Conservation (phyloP, 2,888 invertebrate species). For the Gastrophysa polygoni region DNA sequence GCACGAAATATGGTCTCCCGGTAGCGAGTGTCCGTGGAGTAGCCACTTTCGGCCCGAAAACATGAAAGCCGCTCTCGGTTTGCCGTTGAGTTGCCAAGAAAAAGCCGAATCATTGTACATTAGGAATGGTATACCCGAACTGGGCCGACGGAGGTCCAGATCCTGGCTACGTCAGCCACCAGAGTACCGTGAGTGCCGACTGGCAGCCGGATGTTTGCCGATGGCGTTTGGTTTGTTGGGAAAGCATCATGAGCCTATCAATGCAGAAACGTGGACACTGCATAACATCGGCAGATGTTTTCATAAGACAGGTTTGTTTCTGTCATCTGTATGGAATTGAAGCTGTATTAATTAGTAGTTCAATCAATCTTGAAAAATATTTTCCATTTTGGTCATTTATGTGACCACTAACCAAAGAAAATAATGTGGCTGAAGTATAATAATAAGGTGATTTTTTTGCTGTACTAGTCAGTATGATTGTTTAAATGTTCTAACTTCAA, state of each 20-base stretch:
- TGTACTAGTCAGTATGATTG: too few relatives aligned
- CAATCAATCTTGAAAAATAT: background rate
- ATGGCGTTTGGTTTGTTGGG: background rate
- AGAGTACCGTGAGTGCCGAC: conserved; percentile 5
- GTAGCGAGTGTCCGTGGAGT: background rate
- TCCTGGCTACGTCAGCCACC: conserved; percentile 10
- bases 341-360: background rate
- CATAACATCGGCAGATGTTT: conserved; percentile 14
- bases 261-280: conserved; percentile 9
- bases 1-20: background rate
- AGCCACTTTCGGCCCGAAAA: background rate
- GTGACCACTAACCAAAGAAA: background rate
- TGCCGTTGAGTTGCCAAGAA: background rate
- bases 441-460: too few relatives aligned
- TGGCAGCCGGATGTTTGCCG: background rate
- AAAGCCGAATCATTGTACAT: conserved; percentile 5
- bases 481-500: too few relatives aligned
- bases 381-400: background rate
- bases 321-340: background rate
- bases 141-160: conserved; percentile 12
- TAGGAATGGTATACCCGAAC: background rate
- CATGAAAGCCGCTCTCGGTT: background rate
- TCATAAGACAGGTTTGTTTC: conserved; percentile 15
- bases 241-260: conserved; percentile 3
- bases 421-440: background rate